Conservation (phyloP, 2,888 invertebrate genomes). For the Lepidonotus clava region DNA sequence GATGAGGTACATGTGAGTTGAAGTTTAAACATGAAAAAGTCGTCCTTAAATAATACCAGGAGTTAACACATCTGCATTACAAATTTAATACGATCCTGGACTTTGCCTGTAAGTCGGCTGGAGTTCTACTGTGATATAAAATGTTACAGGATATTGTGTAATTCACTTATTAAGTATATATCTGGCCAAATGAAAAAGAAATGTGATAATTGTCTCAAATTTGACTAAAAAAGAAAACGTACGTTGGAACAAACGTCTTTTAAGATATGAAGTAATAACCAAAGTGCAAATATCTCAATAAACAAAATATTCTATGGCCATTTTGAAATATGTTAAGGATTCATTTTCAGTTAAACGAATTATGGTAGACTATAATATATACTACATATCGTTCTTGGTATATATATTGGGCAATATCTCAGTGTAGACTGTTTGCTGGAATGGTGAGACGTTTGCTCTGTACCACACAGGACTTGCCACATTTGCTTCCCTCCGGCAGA, state of each 20-base stretch:
- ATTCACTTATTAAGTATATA: no score
- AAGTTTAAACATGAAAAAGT: not conserved
- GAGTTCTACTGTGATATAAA: not conserved
- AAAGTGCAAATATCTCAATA: no score
- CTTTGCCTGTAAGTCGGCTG: not conserved
- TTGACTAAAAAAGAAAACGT: no score
- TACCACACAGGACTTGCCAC: constrained; percentile 60
- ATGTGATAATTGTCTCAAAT: no score
- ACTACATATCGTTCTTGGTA: not conserved
- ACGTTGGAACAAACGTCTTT: no score
- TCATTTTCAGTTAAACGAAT: not conserved
- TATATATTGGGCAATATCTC: not conserved
- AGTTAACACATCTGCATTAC: not conserved
- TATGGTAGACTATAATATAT: not conserved
- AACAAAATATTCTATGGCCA: no score
- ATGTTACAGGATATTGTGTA: not conserved
- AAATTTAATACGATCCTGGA: not conserved
- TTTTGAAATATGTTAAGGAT: not conserved
- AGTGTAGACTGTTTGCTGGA: constrained; percentile 13
- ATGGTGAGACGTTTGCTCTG: constrained; percentile 61
- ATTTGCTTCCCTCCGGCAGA: constrained; percentile 58
- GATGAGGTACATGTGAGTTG: not conserved
- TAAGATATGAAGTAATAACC: no score
- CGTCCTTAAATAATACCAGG: not conserved
- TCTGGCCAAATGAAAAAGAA: no score